Evolutionary conservation across 2,797 vertebrate genomes (phyloP).

Genomic region (Catharus ustulatus): DNA sequence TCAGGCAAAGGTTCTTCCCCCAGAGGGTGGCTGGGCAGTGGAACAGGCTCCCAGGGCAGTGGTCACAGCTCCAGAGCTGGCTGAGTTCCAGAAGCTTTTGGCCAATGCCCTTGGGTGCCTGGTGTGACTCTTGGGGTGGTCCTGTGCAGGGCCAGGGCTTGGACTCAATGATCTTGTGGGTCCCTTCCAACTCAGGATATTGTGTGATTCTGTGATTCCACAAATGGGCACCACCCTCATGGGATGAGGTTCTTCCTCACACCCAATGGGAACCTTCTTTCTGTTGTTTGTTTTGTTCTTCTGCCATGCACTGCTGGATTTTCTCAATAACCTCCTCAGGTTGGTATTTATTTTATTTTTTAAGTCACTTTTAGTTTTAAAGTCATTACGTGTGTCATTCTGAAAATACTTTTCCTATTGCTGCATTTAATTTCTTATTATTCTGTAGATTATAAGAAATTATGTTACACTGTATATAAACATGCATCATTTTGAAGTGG

Average conservation of each 20-base stretch:
- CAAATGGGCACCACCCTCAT: accelerated
- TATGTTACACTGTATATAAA: neutral
- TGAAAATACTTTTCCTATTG: neutral
- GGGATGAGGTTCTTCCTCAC: neutral
- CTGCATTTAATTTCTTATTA: neutral
- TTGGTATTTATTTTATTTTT: neutral
- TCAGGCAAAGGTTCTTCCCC: accelerated
- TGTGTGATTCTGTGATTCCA: neutral
- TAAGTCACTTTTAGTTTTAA: neutral
- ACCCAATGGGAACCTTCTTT: neutral
- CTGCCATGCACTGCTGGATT: accelerated
- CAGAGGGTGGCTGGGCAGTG: accelerated
- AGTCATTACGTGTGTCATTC: neutral
- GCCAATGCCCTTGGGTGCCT: accelerated
- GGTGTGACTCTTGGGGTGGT: no score
- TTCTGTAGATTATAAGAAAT: neutral
- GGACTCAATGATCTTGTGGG: accelerated
- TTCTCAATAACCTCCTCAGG: neutral
- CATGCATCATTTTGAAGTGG: neutral
- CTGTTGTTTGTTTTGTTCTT: neutral
- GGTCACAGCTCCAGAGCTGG: neutral
- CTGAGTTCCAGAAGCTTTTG: neutral
- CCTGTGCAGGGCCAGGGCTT: neutral
- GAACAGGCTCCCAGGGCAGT: neutral
- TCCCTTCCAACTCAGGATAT: neutral